Percentiles rank a stretch among this genome's conserved stretches.
Conservation (phyloP, 2,113 vertebrate species). For the Ariopsis seemanni region DNA sequence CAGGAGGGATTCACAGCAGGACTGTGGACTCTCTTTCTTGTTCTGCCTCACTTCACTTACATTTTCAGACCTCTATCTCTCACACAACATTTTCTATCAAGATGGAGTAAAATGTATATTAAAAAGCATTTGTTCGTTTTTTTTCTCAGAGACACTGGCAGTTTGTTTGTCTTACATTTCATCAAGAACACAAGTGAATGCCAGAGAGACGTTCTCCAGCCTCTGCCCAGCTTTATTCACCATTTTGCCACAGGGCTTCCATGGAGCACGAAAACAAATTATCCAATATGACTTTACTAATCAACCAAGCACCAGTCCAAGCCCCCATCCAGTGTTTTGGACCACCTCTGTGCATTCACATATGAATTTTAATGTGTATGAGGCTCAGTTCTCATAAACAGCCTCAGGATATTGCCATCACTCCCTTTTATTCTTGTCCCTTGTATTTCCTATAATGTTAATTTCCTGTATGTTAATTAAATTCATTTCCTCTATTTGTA, state of each 20-base stretch:
- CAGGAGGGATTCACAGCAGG: constrained; percentile 55
- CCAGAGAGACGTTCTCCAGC: constrained; percentile 40
- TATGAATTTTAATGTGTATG: constrained; percentile 44
- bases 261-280: constrained; percentile 57
- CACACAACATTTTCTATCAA: neutral
- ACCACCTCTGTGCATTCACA: constrained; percentile 55
- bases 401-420: constrained; percentile 47
- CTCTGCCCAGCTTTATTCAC: constrained; percentile 59
- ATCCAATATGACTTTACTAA: constrained; percentile 52
- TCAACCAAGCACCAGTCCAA: constrained; percentile 29
- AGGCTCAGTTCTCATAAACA: neutral
- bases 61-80: constrained; percentile 9
- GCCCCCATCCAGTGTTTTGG: constrained; percentile 50
- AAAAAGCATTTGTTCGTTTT: neutral
- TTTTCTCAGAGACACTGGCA: neutral
- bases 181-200: constrained; percentile 49
- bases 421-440: constrained; percentile 19
- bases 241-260: constrained; percentile 34
- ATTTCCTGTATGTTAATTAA: constrained; percentile 37
- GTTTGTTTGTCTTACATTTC: neutral
- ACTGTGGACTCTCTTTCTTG: constrained; percentile 15
- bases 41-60: neutral
- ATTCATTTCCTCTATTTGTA: constrained; percentile 43
- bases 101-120: neutral
- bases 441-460: neutral